Evolutionary conservation across 2,113 vertebrate species (phyloP), one percentile per base, ranked within the genome.

Genomic region (Chrysochloris asiatica): DNA sequence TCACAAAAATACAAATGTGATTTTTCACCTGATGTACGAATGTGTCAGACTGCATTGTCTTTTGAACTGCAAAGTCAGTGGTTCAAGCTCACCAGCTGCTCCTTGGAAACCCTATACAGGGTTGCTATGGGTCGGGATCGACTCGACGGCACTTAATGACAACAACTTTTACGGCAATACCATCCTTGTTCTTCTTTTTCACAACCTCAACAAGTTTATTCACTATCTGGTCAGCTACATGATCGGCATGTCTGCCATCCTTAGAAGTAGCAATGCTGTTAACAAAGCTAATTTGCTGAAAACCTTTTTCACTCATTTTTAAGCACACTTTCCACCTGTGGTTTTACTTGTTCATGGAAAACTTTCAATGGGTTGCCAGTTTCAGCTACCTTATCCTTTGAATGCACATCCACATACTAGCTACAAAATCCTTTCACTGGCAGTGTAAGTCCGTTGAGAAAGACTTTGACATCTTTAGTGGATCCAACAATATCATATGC

Each of bases 181-280:
- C 99, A 0, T 98, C 99, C 95, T 99, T 99, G 95, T 99, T 99
- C 97, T 99, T 99, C 98, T 98, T 99, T 96, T 99, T 99, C 50
- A 99, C 99, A 73, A 99, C 98, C 2, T 99, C 99, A 73, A 99
- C 98, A 92, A 99, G 96, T 96, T 99, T 99, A 72, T 96, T 61
- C 83, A 99, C 98, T n/a, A 99, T 94, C 97, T 99, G 99, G 96
- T 99, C 99, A 95, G 98, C 97, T 80, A 99, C 97, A 22, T 99
- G 99, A 89, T 99, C 99, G 0, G 98, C 92, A 52, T 99, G 99
- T 90, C 99, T 98, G 80, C 99, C 99, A 92, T 99, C 99, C 99
- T 99, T 99, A 83, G 99, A 99, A 38, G 99, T 99, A 93, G 99
- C 99, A 92, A 99, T 99, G 95, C 99, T 99, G 97, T 99, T 99